These are phyloP conservation scores for Lapara coniferarum DNA, from an alignment of 2,888 invertebrate species.

Conservation along the genomic window DNA sequence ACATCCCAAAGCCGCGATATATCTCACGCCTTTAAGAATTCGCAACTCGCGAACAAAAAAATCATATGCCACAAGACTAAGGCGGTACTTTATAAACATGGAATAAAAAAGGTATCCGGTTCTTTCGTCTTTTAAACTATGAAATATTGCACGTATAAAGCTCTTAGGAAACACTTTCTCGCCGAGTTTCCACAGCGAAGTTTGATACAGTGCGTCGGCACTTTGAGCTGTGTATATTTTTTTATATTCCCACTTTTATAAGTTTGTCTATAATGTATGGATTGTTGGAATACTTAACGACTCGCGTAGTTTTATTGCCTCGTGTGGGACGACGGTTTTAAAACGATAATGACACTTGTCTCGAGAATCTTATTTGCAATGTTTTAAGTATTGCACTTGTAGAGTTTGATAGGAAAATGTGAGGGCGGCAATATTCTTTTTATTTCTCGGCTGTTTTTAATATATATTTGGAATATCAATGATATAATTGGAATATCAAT, in stretches of 20 bases:
- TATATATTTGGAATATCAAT: no score
- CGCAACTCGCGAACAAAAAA: constrained; percentile 24
- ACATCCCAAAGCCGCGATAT: constrained; percentile 13
- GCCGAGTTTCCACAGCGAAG: constrained; percentile 48
- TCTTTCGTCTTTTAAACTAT: constrained; percentile 60
- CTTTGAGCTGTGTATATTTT: constrained; percentile 44
- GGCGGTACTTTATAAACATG: constrained; percentile 51
- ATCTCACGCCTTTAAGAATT: constrained; percentile 14
- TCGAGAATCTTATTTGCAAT: neutral
- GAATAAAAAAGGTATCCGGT: constrained; percentile 53
- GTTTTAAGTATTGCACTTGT: neutral
- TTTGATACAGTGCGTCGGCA: constrained; percentile 50
- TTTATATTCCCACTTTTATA: constrained; percentile 33
- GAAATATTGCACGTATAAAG: constrained; percentile 60
- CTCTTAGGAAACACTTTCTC: constrained; percentile 54
- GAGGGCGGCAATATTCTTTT: no score
- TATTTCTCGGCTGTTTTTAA: no score
- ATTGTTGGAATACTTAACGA: constrained; percentile 24
- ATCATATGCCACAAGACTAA: constrained; percentile 40
- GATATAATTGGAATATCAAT: no score
- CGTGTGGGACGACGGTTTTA: neutral
- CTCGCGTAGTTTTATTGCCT: neutral
- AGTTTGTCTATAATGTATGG: constrained; percentile 26
- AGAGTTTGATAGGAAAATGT: neutral
- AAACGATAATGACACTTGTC: neutral